These are phyloP conservation scores for Stichopus horrens DNA, from an alignment of 53 echinoderm and acorn worm genomes.

Conservation along the genomic window DNA sequence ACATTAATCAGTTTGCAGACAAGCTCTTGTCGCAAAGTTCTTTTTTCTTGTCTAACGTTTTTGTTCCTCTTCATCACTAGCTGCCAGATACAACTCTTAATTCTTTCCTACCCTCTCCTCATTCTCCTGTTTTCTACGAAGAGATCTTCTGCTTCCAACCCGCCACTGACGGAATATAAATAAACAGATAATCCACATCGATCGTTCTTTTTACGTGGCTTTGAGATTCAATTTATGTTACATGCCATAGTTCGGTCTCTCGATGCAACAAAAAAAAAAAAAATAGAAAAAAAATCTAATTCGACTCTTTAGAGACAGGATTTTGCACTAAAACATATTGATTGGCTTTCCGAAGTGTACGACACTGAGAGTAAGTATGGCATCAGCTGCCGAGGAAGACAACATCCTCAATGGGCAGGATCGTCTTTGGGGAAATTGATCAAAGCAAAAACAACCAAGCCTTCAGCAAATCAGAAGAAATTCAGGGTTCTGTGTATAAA, in stretches of 20 bases:
- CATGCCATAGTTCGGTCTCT: constrained; percentile 34
- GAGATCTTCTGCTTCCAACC: not conserved
- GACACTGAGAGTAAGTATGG: constrained; percentile 9
- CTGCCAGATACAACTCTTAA: no score
- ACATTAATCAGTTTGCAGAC: constrained; percentile 3
- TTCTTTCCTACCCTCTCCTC: not conserved
- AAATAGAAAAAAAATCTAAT: constrained; percentile 3
- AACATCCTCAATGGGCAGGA: not conserved
- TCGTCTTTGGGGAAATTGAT: constrained; percentile 11
- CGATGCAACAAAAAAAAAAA: not conserved
- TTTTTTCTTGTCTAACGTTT: not conserved
- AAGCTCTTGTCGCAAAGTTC: not conserved
- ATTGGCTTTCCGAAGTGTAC: constrained; percentile 35
- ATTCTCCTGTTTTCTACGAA: not conserved
- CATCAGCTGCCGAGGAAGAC: constrained; percentile 26
- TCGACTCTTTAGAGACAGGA: constrained; percentile 42
- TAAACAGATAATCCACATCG: constrained; percentile 35
- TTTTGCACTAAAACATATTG: constrained; percentile 44
- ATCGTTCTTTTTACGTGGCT: constrained; percentile 32
- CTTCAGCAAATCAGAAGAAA: not conserved
- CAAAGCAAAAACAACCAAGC: not conserved
- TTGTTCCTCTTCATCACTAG: not conserved
- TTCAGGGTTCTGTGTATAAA: no score
- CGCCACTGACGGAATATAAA: constrained; percentile 25
- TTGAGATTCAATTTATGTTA: constrained; percentile 45